phyloP scores from a whole-genome alignment of 1,140 invertebrate species.

The Odontomachus brunneus region DNA sequence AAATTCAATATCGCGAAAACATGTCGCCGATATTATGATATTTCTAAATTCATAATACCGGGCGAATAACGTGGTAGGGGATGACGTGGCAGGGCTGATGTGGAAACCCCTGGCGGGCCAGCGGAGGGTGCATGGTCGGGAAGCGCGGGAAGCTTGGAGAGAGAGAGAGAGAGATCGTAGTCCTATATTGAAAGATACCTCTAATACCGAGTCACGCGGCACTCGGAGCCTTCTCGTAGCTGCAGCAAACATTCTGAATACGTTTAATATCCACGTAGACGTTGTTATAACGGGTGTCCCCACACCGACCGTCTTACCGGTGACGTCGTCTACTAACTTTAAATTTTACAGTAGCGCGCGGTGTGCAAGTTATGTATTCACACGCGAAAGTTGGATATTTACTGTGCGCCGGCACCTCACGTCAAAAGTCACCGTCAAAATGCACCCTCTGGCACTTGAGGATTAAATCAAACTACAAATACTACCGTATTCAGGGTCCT shows the following conservation, averaged over 20 bases:
- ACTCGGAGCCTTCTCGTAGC: constrained; percentile 39
- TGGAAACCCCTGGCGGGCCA: constrained; percentile 3
- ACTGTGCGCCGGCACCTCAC: no score
- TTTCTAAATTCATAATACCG: constrained; percentile 75
- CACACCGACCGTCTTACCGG: neutral
- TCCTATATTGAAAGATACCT: constrained; percentile 74
- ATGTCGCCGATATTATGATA: constrained; percentile 76
- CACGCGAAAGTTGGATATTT: constrained; percentile 7
- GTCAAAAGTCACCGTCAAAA: no score
- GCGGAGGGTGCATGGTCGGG: neutral
- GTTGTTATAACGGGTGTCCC: constrained; percentile 64
- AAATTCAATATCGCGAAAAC: constrained; percentile 77
- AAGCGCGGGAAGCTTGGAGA: constrained; percentile 30
- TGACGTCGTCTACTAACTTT: neutral
- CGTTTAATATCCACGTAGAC: constrained; percentile 73
- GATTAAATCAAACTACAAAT: no score
- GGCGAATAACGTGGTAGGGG: constrained; percentile 62
- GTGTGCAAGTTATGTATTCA: neutral
- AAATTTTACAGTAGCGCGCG: constrained; percentile 1
- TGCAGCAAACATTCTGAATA: constrained; percentile 68
- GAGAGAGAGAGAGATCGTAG: no score
- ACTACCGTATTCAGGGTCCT: no score
- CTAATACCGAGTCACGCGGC: constrained; percentile 71
- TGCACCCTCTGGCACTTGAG: no score
- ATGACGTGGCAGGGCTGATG: constrained; percentile 58